Evolutionary conservation across 2,888 invertebrate species (phyloP).

Genomic region (Linyphia triangularis): DNA sequence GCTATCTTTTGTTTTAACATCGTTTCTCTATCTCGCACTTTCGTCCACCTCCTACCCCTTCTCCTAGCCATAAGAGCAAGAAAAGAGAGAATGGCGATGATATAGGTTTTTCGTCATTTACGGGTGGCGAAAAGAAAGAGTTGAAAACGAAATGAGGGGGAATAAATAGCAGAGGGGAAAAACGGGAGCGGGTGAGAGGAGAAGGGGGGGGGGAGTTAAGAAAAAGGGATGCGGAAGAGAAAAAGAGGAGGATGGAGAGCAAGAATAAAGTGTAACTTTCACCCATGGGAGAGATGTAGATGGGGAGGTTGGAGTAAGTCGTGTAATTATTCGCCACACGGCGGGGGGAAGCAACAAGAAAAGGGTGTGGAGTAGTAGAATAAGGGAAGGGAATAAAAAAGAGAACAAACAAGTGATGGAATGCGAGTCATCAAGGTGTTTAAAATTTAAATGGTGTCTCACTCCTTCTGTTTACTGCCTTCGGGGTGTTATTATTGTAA

Average conservation of each 20-base stretch:
- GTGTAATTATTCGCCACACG: constrained; percentile 70
- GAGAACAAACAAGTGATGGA: constrained; percentile 2
- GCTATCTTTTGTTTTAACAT: constrained; percentile 37
- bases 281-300: neutral
- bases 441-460: constrained; percentile 69
- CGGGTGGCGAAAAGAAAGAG: constrained; percentile 43
- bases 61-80: too few relatives aligned
- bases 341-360: constrained; percentile 50
- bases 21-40: neutral
- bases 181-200: neutral
- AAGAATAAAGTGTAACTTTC: constrained; percentile 56
- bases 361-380: neutral
- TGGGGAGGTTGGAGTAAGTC: neutral
- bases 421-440: constrained; percentile 58
- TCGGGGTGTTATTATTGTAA: constrained; percentile 44
- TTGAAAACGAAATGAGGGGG: constrained; percentile 59
- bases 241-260: constrained; percentile 18
- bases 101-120: neutral
- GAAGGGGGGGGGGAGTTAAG: neutral
- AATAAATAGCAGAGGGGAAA: constrained; percentile 23
- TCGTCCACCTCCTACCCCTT: neutral
- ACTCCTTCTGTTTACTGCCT: neutral
- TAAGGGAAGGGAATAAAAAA: constrained; percentile 6
- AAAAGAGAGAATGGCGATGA: neutral
- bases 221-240: neutral